These are phyloP conservation scores for Mesorhabditis spiculigera DNA, from an alignment of 2,888 invertebrate genomes.

Conservation along the genomic window DNA sequence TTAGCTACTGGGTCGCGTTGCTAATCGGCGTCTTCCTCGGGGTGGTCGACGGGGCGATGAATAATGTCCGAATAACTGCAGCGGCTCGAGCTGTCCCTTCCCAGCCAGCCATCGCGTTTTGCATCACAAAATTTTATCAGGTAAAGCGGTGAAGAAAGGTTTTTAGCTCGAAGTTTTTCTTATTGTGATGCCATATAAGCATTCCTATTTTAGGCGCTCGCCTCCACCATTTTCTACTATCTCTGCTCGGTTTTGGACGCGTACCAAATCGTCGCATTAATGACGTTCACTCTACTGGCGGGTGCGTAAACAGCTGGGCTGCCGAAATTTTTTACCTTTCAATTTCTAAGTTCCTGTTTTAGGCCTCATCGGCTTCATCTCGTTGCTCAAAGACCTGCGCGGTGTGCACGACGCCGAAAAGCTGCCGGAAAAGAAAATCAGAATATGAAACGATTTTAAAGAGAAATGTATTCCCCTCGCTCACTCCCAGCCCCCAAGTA, in stretches of 20 bases:
- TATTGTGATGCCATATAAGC: background rate
- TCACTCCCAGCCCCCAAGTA: too few species aligned
- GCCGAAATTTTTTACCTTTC: background rate
- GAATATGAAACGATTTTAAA: too few species aligned
- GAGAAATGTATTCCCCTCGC: too few species aligned
- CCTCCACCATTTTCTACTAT: constrained; percentile 4
- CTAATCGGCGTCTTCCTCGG: constrained; percentile 28
- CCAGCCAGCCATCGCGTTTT: constrained; percentile 30
- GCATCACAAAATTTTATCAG: constrained; percentile 41
- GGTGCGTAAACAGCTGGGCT: constrained; percentile 3
- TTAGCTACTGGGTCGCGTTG: constrained; percentile 17
- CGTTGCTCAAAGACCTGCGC: background rate
- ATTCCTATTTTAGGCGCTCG: background rate
- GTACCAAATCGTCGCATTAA: background rate
- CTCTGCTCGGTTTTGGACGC: background rate
- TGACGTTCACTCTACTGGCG: constrained; percentile 9
- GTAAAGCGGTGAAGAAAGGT: constrained; percentile 8
- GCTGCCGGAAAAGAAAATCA: too few species aligned
- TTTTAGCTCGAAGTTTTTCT: background rate
- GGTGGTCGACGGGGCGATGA: constrained; percentile 30
- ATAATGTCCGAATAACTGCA: constrained; percentile 28
- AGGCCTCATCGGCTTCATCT: background rate
- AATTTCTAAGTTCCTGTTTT: background rate
- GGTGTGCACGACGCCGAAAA: background rate
- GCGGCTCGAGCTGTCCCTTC: constrained; percentile 32